Evolutionary conservation across 2,888 invertebrate species (phyloP), one percentile per base, ranked within the genome.

Genomic region (Rapana venosa): DNA sequence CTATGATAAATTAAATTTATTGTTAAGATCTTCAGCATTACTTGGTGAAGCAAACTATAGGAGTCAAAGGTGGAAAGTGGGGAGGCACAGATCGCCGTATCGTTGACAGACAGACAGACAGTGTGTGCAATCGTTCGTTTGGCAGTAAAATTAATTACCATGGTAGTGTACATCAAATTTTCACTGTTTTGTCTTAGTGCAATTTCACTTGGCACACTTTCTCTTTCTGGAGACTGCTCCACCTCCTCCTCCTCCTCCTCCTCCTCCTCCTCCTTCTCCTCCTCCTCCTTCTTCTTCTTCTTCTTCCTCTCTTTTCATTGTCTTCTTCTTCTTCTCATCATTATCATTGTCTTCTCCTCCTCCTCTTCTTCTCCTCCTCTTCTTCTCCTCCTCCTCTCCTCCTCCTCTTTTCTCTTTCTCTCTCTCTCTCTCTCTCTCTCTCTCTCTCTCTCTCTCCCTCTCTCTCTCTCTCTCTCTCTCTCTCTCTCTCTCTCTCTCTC

Each of bases 401-500:
- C 13, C 5, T 26, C 5, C 13, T 11, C 13, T 70, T 17, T 26
- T 77, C 77, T 77, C 77, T 32, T 32, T 32, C 77, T 13, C 77
- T 77, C 77, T 77, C 77, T 77, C 77, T 77, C 77, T 77, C 32
- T 30, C 77, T 77, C 77, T 30, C 77, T 77, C 77, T 77, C 77
- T 70, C 70, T 70, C 74, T 32, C 77, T 32, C 32, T 32, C 77
- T 32, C 77, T 32, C 77, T 32, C 30, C 26, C 30, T 77, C 77
- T 77, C 77, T 77, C 30, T 77, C 77, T 77, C 77, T 32, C 32
- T 77, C 77, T 77, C 77, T 70, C 70, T 26, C 70, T 70, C 70
- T 70, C 70, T 22, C 70, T 70, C 70, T 70, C 6, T 70, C 70
- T 70, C 70, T 70, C 20, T 70, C 77, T 77, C 32, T 30, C 77